These are phyloP conservation scores for Drosophila subpulchrella DNA, from an alignment of 1,140 invertebrate genomes.

Conservation along the genomic window DNA sequence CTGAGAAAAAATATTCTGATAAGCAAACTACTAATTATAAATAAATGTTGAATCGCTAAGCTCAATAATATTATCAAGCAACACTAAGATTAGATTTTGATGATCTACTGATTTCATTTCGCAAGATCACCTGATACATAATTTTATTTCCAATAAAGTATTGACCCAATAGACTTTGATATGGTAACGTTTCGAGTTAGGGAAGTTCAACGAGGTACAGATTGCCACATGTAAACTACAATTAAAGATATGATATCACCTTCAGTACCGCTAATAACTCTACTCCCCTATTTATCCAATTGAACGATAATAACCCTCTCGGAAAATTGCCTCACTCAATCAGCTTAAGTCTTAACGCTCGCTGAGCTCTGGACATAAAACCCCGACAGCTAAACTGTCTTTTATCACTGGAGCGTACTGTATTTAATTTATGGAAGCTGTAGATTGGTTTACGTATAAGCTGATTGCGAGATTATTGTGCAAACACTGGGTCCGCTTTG, in stretches of 20 bases:
- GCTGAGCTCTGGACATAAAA: conserved; percentile 16
- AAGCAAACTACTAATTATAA: conserved; percentile 18
- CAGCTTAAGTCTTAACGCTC: conserved; percentile 19
- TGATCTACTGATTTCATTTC: background rate
- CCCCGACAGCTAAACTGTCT: conserved; percentile 14
- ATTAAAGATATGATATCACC: conserved; percentile 3
- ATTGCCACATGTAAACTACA: background rate
- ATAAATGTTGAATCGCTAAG: background rate
- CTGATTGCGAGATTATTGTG: conserved; percentile 40
- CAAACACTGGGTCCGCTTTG: conserved; percentile 29
- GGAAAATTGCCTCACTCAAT: conserved; percentile 17
- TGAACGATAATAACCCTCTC: conserved; percentile 19
- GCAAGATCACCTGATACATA: background rate
- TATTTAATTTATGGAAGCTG: conserved; percentile 17
- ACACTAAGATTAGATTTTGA: background rate
- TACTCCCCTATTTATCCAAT: conserved; percentile 14
- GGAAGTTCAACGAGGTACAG: too few species aligned
- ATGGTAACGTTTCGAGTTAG: too few species aligned
- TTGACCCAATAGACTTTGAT: too few species aligned
- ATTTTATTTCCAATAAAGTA: too few species aligned
- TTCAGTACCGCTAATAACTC: conserved; percentile 14
- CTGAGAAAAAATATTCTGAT: background rate
- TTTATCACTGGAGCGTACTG: conserved; percentile 13
- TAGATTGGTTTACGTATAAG: conserved; percentile 18
- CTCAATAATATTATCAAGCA: background rate